Evolutionary conservation across 1,140 invertebrate genomes (phyloP).

Genomic region (Bombus superbus): DNA sequence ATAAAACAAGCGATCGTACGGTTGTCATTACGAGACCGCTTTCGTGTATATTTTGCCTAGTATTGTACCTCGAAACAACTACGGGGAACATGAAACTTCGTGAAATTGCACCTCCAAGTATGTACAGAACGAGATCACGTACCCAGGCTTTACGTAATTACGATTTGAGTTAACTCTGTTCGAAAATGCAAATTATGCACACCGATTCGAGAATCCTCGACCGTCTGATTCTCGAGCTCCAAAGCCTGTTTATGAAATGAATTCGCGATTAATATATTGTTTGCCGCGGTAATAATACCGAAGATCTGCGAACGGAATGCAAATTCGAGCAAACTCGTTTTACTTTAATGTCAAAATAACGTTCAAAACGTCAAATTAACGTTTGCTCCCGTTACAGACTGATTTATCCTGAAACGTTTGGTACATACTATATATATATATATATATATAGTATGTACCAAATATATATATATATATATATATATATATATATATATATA

Average conservation of each 20-base stretch:
- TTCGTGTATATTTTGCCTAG: no score
- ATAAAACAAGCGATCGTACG: no score
- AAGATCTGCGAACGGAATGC: not conserved
- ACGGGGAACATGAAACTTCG: conserved; percentile 1
- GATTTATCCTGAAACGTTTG: not conserved
- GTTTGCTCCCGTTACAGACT: no score
- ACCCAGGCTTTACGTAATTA: not conserved
- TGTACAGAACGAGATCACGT: not conserved
- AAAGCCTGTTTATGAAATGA: not conserved
- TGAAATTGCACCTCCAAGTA: not conserved
- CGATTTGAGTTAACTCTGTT: not conserved
- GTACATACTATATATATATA: no score
- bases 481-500: no score
- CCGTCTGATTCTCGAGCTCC: not conserved
- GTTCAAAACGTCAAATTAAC: not conserved
- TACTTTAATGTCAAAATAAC: not conserved
- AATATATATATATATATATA: no score
- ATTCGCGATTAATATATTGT: not conserved
- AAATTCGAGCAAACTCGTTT: not conserved
- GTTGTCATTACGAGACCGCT: no score
- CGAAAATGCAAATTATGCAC: conserved; percentile 20
- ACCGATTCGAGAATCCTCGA: not conserved
- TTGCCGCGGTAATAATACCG: not conserved
- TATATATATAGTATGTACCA: no score
- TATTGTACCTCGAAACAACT: no score